Base-by-base conservation (phyloP, 2,797 vertebrate species). In the Ficedula albicollis region DNA sequence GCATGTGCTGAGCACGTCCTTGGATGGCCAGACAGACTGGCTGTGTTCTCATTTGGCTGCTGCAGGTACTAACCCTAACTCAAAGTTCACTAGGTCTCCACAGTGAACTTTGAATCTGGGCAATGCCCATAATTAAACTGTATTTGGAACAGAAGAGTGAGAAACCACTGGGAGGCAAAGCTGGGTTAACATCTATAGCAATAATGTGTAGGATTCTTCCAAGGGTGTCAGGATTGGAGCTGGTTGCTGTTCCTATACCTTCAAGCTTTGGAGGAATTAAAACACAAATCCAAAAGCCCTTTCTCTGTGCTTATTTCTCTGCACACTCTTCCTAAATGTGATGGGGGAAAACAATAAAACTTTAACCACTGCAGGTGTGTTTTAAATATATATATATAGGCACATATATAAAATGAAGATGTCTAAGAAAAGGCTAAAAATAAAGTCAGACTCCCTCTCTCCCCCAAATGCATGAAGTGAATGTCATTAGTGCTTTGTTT, bases 401-500 rank as follows among this genome's bases (percentile, higher is more conserved):
- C 6, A 54, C 18, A 59, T 25, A 48, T 36, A 29, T 48, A 41
- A 78, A 78, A 72, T 22, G 85, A 56, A 63, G 81, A 58, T 46
- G 15, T 69, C 29, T 68, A 80, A 58, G 75, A 77, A 91, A 90
- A 93, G 19, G 16, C 63, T 77, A 81, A 90, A 93, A 88, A 34
- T 72, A 86, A 94, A 91, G 41, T 36, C 67, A 67, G 62, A 52
- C 41, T 84, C 74, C 17, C 23, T 87, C 39, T 14, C 48, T 87
- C 21, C 22, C 62, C 41, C 56, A 92, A 78, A 91, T 58, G 49
- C 81, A 80, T 52, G 72, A 89, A 90, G 74, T 55, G 80, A 89
- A 93, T 95, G 78, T 87, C 82, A 95, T 95, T 93, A 91, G 36
- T 80, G 62, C 38, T 90, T 95, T 96, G 85, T 97, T 97, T 96